phyloP scores from a whole-genome alignment of 2,797 vertebrate species.

The Ctenopoma kingsleyae region DNA sequence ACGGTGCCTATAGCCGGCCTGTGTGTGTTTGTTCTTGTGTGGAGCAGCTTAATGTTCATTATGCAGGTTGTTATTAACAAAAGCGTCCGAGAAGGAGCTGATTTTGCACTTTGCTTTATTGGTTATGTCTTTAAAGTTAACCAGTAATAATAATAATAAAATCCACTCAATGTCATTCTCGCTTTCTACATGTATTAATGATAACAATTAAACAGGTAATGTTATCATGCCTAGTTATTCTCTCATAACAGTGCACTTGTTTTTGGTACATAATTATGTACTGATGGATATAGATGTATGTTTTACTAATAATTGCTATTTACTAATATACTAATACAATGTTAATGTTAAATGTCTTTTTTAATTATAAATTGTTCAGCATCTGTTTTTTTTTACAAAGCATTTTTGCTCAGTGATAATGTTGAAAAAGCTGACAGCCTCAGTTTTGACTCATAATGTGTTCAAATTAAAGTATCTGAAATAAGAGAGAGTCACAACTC shows the following conservation, averaged over 20 bases:
- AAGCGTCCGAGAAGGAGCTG: slow-evolving; percentile 35
- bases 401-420: no score
- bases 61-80: slow-evolving; percentile 60
- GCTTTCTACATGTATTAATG: neutral
- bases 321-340: no score
- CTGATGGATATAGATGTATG: neutral
- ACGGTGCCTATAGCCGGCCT: slow-evolving; percentile 36
- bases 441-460: no score
- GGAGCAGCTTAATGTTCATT: slow-evolving; percentile 50
- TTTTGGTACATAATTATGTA: neutral
- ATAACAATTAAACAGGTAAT: slow-evolving; percentile 5
- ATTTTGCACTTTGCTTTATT: slow-evolving; percentile 55
- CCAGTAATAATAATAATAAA: neutral
- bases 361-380: no score
- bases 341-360: no score
- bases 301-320: neutral
- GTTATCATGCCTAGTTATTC: no score
- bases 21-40: slow-evolving; percentile 27
- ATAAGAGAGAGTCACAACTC: no score
- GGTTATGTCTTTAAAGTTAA: slow-evolving; percentile 2
- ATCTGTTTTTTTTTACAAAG: no score
- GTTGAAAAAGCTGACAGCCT: no score
- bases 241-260: neutral
- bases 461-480: no score
- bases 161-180: slow-evolving; percentile 10